phyloP scores from a whole-genome alignment of 2,113 vertebrate genomes.

The Bubalus kerabau region DNA sequence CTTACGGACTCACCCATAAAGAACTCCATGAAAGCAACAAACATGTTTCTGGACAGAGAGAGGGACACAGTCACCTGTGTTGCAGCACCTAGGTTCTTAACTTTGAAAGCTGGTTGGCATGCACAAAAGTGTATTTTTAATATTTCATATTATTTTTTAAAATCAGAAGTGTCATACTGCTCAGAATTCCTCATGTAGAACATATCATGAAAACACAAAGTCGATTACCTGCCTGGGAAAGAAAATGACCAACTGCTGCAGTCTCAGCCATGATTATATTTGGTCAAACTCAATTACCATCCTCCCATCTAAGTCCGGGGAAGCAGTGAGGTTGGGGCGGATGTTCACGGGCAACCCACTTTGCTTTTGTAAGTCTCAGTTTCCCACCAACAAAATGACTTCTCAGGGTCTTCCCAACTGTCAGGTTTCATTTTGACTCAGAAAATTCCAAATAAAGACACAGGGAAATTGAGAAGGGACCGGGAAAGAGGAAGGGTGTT shows the following conservation, averaged over 20 bases:
- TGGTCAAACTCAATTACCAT: neutral
- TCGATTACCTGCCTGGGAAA: neutral
- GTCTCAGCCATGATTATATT: neutral
- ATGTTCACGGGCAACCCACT: neutral
- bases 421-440: neutral
- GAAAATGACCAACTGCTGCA: neutral
- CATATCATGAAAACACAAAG: neutral
- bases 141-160: neutral
- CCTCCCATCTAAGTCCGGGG: neutral
- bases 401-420: neutral
- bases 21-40: neutral
- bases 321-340: neutral
- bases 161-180: neutral
- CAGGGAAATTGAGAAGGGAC: neutral
- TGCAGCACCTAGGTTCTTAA: neutral
- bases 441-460: neutral
- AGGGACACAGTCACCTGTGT: neutral
- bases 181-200: neutral
- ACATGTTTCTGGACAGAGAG: neutral
- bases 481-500: neutral
- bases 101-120: neutral
- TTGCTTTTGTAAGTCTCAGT: neutral
- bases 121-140: neutral
- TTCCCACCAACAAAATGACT: neutral
- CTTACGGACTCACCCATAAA: neutral